Evolutionary conservation across 53 echinoderm and acorn worm species (phyloP).

Genomic region (Temnopleurus reevesii): DNA sequence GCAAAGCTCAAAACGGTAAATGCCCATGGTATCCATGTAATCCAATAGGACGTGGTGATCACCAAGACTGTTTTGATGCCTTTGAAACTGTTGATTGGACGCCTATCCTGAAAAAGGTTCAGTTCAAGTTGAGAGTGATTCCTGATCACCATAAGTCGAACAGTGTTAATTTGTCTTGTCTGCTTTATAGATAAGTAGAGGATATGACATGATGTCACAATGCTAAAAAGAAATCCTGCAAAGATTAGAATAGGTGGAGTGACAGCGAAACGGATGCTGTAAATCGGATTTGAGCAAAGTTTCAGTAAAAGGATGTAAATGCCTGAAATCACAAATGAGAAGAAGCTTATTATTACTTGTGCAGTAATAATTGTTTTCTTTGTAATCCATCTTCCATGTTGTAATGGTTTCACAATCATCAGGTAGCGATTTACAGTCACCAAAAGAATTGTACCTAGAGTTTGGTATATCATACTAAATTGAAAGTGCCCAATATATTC

Average conservation of each 20-base stretch:
- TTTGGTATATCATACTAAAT: not conserved
- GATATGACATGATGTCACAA: not conserved
- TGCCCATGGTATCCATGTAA: not conserved
- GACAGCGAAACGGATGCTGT: not conserved
- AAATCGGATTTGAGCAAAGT: not conserved
- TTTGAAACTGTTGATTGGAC: not conserved
- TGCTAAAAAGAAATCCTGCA: not conserved
- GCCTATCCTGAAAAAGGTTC: not conserved
- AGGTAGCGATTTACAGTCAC: not conserved
- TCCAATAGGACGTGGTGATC: not conserved
- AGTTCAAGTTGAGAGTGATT: not conserved
- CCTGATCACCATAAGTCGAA: not conserved
- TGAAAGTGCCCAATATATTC: not conserved
- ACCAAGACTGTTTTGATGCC: not conserved
- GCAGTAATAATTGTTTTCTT: not conserved
- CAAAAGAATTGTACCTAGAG: not conserved
- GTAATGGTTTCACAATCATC: not conserved
- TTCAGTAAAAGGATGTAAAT: not conserved
- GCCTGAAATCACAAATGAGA: not conserved
- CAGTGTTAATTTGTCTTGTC: not conserved
- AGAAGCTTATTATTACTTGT: not conserved
- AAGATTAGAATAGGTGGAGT: not conserved
- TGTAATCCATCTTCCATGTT: not conserved
- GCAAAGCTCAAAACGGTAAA: not conserved
- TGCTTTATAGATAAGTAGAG: not conserved